Evolutionary conservation across 1,140 invertebrate species (phyloP), one percentile per base, ranked within the genome.

Genomic region (Helicoverpa armigera): DNA sequence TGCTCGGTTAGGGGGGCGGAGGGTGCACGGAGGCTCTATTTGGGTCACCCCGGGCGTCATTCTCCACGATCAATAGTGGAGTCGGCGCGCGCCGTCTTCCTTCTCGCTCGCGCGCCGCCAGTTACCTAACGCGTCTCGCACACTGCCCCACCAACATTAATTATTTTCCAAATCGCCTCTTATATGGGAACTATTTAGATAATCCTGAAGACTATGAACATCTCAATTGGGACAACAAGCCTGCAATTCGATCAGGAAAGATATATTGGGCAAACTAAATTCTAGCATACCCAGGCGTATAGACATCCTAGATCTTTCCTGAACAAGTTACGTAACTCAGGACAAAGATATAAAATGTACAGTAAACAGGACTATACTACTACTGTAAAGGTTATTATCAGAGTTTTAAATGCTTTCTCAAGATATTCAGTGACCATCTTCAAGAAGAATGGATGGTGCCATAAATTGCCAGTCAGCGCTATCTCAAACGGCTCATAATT

Each of bases 31-130:
- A 94, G 92, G 90, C 90, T 94, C 92, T 94, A 94, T 94, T 94
- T 94, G 93, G 93, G 93, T 94, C 93, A 94, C 91, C 93, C 93
- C 87, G 93, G 93, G 93, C 93, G 92, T 92, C 93, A 93, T 91
- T 87, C 89, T 87, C 89, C 90, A 73, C 92, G 92, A 94, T 94
- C 93, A 91, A 94, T 94, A 94, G 86, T 81, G 81, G 84, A 86
- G 87, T 74, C 92, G 92, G 93, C 93, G 93, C 93, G 93, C 93
- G 93, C 93, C 89, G 90, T 81, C 86, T 83, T 58, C 90, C 87
- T 73, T 89, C 91, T 87, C 88, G 80, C 90, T 89, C 87, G 85
- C 88, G 73, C 86, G 85, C 88, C 84, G 86, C 82, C 88, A 83
- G 86, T 90, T 90, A 91, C 88, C 90, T 90, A 90, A 90, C 88